Base-by-base conservation (phyloP, 2,888 invertebrate genomes). In the Agrochola circellaris region DNA sequence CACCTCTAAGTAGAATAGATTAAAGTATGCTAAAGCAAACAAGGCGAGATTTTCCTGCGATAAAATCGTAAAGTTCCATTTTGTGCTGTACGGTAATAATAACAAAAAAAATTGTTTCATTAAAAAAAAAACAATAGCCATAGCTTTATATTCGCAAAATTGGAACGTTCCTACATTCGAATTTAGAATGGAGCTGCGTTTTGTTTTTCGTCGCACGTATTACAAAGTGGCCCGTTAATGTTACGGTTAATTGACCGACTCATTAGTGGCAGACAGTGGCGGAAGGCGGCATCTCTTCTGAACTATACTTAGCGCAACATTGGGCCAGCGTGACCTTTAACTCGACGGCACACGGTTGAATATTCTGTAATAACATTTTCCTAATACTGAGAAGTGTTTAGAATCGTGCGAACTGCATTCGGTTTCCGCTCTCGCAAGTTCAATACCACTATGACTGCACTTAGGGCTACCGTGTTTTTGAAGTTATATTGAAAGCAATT, bases 1-100 rank as follows among this genome's bases (percentile, higher is more conserved):
- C 91, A 92, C 93, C 92, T 92, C 93, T 94, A 94, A 95, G 93
- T 92, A 91, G 91, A 95, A 95, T 94, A 95, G 94, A 95, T 95
- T 95, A 94, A 93, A 94, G 91, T 88, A 89, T 89, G 89, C 87
- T 87, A 91, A 90, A 89, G 88, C 86, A 86, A 87, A 87, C 87
- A 84, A 83, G 82, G 80, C 75, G 78, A 89, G 84, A 86, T 90
- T 89, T 86, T 73, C 66, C 79, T 68, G 79, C 82, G 83, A 85
- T 88, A 88, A 89, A 84, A 87, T 87, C 86, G 83, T 88, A 87
- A 89, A 77, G 88, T 81, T 86, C 85, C 88, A 86, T 89, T 89
- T 88, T 84, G 79, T 90, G 88, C 83, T 88, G 85, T 85, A 76
- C 85, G 81, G 81, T 86, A 81, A 84, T 85, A 89, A 77, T 79